Conservation (phyloP, 1,140 invertebrate species). For the Ctenoplectra terminalis region DNA sequence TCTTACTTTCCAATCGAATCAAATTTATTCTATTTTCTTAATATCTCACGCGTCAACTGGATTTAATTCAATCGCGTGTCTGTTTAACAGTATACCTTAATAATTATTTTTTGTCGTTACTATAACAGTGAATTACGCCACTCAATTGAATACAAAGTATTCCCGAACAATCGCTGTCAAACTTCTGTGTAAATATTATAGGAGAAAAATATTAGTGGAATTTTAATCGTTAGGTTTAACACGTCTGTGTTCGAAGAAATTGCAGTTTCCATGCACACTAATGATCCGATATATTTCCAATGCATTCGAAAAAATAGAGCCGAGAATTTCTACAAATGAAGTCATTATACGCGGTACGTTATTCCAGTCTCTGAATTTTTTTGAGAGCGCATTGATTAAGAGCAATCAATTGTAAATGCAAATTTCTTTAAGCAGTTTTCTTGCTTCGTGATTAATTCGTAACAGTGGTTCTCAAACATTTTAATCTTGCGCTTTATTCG, state of each 20-base stretch:
- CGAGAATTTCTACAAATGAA: constrained; percentile 34
- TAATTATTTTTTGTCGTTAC: neutral
- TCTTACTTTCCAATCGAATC: neutral
- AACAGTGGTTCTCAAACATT: neutral
- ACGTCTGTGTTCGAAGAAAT: neutral
- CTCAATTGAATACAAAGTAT: neutral
- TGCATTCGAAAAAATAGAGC: neutral
- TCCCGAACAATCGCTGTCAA: neutral
- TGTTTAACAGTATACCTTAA: neutral
- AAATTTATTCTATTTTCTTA: neutral
- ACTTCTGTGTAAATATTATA: neutral
- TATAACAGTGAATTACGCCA: too few relatives aligned
- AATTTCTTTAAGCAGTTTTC: neutral
- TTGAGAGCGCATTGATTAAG: neutral
- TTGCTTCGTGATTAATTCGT: neutral
- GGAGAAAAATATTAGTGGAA: neutral
- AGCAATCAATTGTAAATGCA: neutral
- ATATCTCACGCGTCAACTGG: neutral
- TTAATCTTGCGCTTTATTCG: too few relatives aligned
- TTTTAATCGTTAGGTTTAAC: neutral
- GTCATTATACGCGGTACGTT: neutral
- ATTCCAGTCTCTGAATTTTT: constrained; percentile 1
- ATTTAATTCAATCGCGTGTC: neutral
- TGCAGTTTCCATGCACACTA: neutral
- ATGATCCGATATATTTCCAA: constrained; percentile 16